phyloP scores from a whole-genome alignment of 2,113 vertebrate genomes.

The Proteles cristata region DNA sequence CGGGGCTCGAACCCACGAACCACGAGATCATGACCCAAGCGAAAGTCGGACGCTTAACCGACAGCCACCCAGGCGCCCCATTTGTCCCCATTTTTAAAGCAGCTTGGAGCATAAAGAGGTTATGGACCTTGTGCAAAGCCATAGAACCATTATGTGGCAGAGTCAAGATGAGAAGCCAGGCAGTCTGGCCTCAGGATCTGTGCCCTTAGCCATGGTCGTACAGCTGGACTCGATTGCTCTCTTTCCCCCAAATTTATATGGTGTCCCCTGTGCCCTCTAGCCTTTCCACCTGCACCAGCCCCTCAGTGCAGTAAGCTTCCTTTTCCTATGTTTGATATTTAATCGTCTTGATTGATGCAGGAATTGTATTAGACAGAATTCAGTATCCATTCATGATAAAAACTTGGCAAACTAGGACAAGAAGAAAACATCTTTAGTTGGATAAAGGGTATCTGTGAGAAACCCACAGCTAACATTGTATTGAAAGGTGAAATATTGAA shows the following conservation, averaged over 20 bases:
- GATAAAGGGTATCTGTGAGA: not conserved
- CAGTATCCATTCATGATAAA: not conserved
- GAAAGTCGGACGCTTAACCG: too few relatives aligned
- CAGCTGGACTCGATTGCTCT: not conserved
- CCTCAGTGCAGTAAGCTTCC: not conserved
- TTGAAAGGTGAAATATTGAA: not conserved
- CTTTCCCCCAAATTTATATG: not conserved
- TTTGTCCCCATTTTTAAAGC: conserved; percentile 25
- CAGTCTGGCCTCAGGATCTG: not conserved
- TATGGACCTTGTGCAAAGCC: not conserved
- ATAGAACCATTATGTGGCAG: not conserved
- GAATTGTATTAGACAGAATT: conserved; percentile 19
- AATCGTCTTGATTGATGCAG: not conserved
- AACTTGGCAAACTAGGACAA: not conserved
- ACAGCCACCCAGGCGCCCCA: too few relatives aligned
- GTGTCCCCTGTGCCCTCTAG: not conserved
- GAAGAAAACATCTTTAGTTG: not conserved
- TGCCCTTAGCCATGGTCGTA: not conserved
- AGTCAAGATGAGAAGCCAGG: not conserved
- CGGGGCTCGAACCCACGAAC: too few relatives aligned
- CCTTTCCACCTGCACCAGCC: not conserved
- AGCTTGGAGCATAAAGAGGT: not conserved
- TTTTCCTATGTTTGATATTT: not conserved
- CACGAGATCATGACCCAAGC: too few relatives aligned
- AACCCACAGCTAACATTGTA: not conserved